These are phyloP conservation scores for Saturnia pavonia DNA, from an alignment of 2,888 invertebrate genomes.

Conservation along the genomic window DNA sequence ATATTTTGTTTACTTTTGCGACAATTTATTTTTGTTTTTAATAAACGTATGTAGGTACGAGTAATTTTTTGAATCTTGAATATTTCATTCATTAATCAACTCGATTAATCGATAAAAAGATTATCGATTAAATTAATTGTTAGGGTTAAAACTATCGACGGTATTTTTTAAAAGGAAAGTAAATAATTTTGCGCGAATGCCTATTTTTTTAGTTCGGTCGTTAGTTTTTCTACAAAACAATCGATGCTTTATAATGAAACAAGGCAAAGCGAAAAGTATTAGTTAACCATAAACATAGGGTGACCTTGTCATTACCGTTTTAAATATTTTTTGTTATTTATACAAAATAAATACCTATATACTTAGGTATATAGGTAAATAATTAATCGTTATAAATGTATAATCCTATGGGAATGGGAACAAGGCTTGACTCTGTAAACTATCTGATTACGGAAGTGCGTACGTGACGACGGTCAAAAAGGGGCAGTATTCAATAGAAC, in stretches of 20 bases:
- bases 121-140: no score
- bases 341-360: neutral
- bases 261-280: no score
- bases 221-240: no score
- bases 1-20: conserved; percentile 11
- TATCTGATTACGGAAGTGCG: conserved; percentile 15
- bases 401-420: conserved; percentile 6
- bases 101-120: no score
- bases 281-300: no score
- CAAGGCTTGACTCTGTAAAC: neutral
- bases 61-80: neutral
- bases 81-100: conserved; percentile 6
- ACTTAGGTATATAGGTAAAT: no score
- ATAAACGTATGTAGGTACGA: neutral
- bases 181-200: no score
- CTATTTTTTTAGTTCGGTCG: no score
- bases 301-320: neutral
- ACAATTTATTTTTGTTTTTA: conserved; percentile 1
- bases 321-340: neutral
- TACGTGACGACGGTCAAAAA: neutral
- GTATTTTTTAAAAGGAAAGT: no score
- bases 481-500: neutral
- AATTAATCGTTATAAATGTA: neutral
- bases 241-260: no score
- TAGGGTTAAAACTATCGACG: no score